These are phyloP conservation scores for Mesoclemmys tuberculata DNA, from an alignment of 2,113 vertebrate species.

Conservation along the genomic window DNA sequence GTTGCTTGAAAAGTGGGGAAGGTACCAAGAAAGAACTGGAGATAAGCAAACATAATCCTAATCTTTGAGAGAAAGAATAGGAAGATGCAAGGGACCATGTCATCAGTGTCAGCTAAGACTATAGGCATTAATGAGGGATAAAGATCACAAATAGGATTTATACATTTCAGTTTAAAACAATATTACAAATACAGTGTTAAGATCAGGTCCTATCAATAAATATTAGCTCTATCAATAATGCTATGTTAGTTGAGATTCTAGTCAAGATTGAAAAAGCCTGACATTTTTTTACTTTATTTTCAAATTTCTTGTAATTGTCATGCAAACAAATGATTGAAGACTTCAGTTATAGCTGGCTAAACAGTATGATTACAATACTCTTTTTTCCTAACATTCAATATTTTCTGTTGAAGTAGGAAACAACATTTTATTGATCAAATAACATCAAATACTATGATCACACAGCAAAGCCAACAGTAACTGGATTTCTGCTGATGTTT, in stretches of 20 bases:
- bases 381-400: background rate
- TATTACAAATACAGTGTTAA: background rate
- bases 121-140: too few species aligned
- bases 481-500: too few species aligned
- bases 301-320: background rate
- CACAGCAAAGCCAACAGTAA: too few species aligned
- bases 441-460: too few species aligned
- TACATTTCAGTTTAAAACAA: too few species aligned
- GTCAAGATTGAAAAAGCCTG: background rate
- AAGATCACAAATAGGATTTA: too few species aligned
- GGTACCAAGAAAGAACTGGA: background rate
- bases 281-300: background rate
- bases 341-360: background rate
- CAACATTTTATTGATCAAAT: background rate
- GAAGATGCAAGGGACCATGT: background rate
- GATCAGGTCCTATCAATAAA: background rate
- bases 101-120: too few species aligned
- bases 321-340: background rate
- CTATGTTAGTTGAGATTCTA: background rate
- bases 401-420: background rate
- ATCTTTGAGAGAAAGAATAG: background rate
- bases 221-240: background rate
- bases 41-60: background rate
- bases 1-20: background rate
- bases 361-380: background rate